Percentiles rank a stretch among this genome's conserved stretches.
These are phyloP conservation scores for Sebastes matsubarae DNA, from an alignment of 2,797 vertebrate genomes.

Conservation along the genomic window DNA sequence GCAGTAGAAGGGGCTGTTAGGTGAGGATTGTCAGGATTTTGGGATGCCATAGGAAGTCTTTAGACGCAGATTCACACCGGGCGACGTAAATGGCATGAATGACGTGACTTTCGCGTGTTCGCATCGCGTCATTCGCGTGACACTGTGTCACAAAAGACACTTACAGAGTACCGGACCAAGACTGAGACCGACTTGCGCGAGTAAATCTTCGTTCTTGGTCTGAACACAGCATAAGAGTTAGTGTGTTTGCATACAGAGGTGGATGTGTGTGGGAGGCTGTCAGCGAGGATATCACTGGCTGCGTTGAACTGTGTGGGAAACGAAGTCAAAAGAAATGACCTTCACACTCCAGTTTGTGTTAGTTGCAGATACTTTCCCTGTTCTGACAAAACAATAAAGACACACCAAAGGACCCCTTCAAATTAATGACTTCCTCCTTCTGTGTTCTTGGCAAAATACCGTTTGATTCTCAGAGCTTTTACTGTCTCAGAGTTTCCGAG, in stretches of 20 bases:
- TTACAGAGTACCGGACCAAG: too few species aligned
- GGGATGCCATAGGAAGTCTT: conserved; percentile 26
- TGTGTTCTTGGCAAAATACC: not conserved
- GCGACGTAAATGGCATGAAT: too few species aligned
- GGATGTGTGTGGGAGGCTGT: not conserved
- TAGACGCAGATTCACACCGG: not conserved
- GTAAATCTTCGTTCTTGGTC: too few species aligned
- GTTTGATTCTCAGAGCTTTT: not conserved
- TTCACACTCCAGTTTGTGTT: conserved; percentile 9
- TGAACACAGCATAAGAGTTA: not conserved
- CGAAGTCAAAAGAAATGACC: conserved; percentile 17
- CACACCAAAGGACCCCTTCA: not conserved
- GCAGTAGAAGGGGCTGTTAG: not conserved
- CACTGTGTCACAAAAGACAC: too few species aligned
- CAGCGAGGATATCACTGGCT: not conserved
- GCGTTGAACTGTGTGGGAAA: not conserved
- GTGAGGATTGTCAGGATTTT: conserved; percentile 9
- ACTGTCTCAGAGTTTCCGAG: not conserved
- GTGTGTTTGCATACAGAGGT: not conserved
- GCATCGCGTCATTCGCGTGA: too few species aligned
- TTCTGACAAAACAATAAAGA: conserved; percentile 3
- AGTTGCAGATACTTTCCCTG: not conserved
- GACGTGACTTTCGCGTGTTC: too few species aligned
- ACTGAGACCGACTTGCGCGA: too few species aligned
- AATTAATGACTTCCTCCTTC: not conserved